Percentiles rank a stretch among this genome's conserved stretches.
These are phyloP conservation scores for Metopolophium dirhodum DNA, from an alignment of 1,140 invertebrate genomes.

Conservation along the genomic window DNA sequence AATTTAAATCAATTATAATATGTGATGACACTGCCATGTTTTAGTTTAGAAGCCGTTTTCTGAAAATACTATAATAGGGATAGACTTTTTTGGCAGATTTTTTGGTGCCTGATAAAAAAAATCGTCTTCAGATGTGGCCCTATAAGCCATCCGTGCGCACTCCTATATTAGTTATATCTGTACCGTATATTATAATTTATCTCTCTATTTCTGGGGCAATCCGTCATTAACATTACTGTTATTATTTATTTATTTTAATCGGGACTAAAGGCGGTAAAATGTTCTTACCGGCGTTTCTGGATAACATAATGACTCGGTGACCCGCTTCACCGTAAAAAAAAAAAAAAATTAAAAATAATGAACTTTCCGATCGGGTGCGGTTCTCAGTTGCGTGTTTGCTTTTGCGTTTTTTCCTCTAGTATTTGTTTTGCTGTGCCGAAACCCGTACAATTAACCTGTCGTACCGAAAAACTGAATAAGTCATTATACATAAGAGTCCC, in stretches of 20 bases:
- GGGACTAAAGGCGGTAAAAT: neutral
- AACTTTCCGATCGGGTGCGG: conserved; percentile 30
- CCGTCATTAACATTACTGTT: neutral
- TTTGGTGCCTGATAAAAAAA: too few relatives aligned
- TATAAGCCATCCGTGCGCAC: too few relatives aligned
- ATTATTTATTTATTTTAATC: conserved; percentile 18
- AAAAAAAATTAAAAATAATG: neutral
- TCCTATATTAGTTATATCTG: too few relatives aligned
- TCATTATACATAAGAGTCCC: conserved; percentile 35
- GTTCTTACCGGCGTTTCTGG: neutral
- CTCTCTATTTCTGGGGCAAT: neutral
- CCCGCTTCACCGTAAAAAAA: neutral
- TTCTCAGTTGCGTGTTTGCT: conserved; percentile 18
- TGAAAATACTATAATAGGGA: too few relatives aligned
- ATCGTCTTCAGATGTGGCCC: too few relatives aligned
- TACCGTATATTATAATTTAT: neutral
- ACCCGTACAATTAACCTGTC: conserved; percentile 45
- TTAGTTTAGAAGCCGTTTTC: too few relatives aligned
- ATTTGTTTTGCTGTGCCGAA: conserved; percentile 38
- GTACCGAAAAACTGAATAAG: conserved; percentile 37
- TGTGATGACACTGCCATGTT: too few relatives aligned
- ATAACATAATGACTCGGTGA: neutral
- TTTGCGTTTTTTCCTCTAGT: conserved; percentile 21
- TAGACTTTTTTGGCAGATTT: too few relatives aligned
- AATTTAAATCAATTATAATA: too few relatives aligned